Base-by-base conservation (phyloP, 2,888 invertebrate species). In the Synanthedon tipuliformis region DNA sequence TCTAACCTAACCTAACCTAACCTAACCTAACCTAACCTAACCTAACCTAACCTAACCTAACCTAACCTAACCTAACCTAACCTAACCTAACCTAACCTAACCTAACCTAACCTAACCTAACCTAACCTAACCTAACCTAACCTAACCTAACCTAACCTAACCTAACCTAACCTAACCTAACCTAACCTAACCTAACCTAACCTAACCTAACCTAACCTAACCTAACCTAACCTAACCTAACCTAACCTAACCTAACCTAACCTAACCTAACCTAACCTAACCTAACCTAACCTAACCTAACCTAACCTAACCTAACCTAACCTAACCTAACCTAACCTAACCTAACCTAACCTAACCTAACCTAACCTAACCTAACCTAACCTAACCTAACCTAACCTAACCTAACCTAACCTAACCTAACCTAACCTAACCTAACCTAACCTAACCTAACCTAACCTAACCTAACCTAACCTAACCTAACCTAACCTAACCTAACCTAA, bases 161-260 rank as follows among this genome's bases (percentile, higher is more conserved):
- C 23, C 23, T 23, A 23, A 23, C 23, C 23, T 23, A 23, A 23
- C 23, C 23, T 23, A 23, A 18, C 18, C 18, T 18, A 18, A 16
- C 16, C 16, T 16, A 16, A 16, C 16, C 16, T 16, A 16, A 16
- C 18, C 18, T 18, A 18, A 23, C 23, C 23, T 23, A 23, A 23
- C 23, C 23, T 23, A 23, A 23, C 50, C 16, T 13, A 50, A n/a
- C 50, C 16, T 13, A 50, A 50, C 50, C 50, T 50, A 50, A 50
- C 50, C 50, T 50, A 50, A 50, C 56, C 55, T 53, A 61, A 56
- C 59, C 61, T 51, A 60, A 61, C 59, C 57, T 52, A 58, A 61
- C 56, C 59, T 51, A 63, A 58, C 61, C 55, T 55, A 61, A 58
- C 60, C 59, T 52, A 56, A 62, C 56, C 60, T 54, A 55, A 60